phyloP scores from a whole-genome alignment of 2,797 vertebrate species.

The Gallirallus australis region DNA sequence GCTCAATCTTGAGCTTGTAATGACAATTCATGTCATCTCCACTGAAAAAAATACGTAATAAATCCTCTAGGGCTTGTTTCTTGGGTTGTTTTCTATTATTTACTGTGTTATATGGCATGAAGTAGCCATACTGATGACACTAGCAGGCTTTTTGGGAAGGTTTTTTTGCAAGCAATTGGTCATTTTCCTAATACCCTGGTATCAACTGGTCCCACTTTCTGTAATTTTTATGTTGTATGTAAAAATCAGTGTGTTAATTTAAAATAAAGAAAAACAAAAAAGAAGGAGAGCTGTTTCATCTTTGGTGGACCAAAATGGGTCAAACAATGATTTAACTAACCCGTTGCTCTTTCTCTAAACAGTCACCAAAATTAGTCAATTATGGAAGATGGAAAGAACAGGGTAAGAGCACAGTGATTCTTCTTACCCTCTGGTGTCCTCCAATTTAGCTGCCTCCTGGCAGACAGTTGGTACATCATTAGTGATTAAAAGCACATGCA shows the following conservation, averaged over 20 bases:
- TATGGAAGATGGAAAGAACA: accelerated
- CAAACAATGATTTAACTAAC: background rate
- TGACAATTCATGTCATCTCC: background rate
- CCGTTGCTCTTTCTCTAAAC: background rate
- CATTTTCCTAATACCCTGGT: background rate
- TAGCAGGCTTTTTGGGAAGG: background rate
- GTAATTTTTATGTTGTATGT: background rate
- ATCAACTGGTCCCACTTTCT: background rate
- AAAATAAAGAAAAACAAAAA: background rate
- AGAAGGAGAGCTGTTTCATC: background rate
- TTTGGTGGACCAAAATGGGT: background rate
- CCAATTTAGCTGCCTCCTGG: background rate
- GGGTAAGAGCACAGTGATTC: background rate
- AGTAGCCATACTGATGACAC: background rate
- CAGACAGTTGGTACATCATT: accelerated
- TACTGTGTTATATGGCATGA: background rate
- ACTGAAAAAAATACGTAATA: background rate
- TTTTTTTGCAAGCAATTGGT: background rate
- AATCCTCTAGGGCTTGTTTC: background rate
- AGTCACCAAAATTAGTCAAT: background rate
- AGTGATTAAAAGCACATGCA: background rate
- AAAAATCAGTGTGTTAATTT: background rate
- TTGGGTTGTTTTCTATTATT: background rate
- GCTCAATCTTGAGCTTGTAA: background rate
- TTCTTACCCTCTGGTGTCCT: background rate